These are phyloP conservation scores for Drosophila santomea DNA, from an alignment of 1,140 invertebrate species.

Conservation along the genomic window DNA sequence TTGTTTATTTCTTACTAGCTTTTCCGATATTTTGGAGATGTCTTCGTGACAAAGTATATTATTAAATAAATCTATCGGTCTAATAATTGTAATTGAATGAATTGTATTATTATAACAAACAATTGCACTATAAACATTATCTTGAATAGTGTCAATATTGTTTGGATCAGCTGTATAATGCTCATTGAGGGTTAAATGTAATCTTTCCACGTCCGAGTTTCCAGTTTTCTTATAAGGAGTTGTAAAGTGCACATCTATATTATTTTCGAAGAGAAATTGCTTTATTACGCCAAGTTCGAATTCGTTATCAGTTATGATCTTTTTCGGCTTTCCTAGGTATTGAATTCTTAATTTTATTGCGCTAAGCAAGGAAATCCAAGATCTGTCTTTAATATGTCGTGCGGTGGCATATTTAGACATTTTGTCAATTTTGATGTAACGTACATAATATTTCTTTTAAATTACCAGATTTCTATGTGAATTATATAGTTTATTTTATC, in stretches of 20 bases:
- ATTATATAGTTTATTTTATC: constrained; percentile 11
- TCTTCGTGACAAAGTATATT: not conserved
- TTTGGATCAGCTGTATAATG: constrained; percentile 7
- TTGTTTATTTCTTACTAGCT: constrained; percentile 7
- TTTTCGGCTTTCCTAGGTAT: constrained; percentile 13
- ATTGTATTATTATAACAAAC: constrained; percentile 5
- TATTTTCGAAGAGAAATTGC: constrained; percentile 1
- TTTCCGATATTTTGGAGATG: not conserved
- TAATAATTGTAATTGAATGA: not conserved
- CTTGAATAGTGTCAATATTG: constrained; percentile 5
- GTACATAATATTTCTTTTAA: constrained; percentile 4
- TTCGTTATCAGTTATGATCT: constrained; percentile 5
- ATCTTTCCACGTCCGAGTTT: constrained; percentile 1
- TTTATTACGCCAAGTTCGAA: not conserved
- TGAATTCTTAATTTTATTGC: not conserved
- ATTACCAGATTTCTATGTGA: constrained; percentile 10
- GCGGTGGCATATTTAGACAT: constrained; percentile 3
- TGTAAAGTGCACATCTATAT: not conserved
- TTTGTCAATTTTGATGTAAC: constrained; percentile 1
- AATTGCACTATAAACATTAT: constrained; percentile 10
- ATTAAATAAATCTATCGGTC: not conserved
- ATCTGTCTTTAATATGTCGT: constrained; percentile 6
- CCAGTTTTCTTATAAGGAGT: constrained; percentile 6
- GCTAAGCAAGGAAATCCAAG: too few species aligned
- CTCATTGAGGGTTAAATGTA: constrained; percentile 8